Conservation (phyloP, 2,888 invertebrate genomes). For the Germaria angustata region DNA sequence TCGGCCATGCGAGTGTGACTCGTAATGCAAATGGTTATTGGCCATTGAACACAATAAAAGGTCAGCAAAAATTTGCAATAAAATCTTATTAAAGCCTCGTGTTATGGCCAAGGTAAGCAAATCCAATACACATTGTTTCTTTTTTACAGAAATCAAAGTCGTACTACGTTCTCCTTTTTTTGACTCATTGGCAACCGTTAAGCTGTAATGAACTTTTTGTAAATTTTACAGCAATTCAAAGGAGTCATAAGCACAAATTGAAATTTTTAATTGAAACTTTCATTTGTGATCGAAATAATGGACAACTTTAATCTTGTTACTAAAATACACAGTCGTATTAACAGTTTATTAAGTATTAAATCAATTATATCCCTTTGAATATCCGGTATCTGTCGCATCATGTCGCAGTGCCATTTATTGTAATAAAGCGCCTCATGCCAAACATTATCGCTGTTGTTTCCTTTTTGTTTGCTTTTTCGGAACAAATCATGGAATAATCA, state of each 20-base stretch:
- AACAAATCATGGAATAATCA: conserved; percentile 60
- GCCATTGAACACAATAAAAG: conserved; percentile 50
- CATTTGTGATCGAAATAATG: neutral
- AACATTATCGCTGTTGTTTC: conserved; percentile 24
- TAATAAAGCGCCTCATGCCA: conserved; percentile 19
- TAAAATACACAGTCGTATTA: neutral
- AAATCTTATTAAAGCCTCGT: conserved; percentile 60
- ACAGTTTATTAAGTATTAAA: conserved; percentile 44
- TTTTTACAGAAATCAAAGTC: neutral
- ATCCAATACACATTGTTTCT: conserved; percentile 38
- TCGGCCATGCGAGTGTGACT: conserved; percentile 45
- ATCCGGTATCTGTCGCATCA: conserved; percentile 26
- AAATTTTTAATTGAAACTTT: conserved; percentile 16
- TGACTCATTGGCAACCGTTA: neutral
- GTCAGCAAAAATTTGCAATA: conserved; percentile 59
- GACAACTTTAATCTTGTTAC: conserved; percentile 11
- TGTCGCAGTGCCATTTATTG: conserved; percentile 1
- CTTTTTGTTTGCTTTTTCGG: neutral
- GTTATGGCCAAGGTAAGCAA: conserved; percentile 46
- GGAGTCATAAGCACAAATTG: neutral
- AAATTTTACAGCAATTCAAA: conserved; percentile 1
- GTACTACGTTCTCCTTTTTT: neutral
- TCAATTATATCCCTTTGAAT: conserved; percentile 53
- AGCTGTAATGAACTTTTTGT: neutral
- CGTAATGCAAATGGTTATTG: conserved; percentile 62